Evolutionary conservation across 2,888 invertebrate species (phyloP), one percentile per base, ranked within the genome.

Genomic region (Phrixothrix hirtus): DNA sequence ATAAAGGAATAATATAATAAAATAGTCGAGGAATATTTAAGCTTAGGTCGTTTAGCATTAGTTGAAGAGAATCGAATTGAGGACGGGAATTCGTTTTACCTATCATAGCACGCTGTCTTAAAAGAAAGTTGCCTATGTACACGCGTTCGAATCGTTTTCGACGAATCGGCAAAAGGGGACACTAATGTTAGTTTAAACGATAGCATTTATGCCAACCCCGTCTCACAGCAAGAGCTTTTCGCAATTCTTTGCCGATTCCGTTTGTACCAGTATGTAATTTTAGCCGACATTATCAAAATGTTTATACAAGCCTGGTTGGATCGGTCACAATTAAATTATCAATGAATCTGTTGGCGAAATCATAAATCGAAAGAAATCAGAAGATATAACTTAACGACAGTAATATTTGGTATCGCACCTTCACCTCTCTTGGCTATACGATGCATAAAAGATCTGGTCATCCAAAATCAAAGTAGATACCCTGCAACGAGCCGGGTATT

Each of bases 361-460:
- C 6, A 14, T n/a, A 7, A 5, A 16, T 1, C 4, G 3, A 2
- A 5, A 1, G 1, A 1, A 1, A n/a, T 35, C 10, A 16, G 14
- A 35, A 35, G 13, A 1, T 55, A 36, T 15, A 11, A 37, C 10
- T 7, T 56, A 17, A 42, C 34, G 11, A 43, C 47, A 5, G 32
- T 56, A 2, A 56, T 51, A 6, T 56, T 42, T 15, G 55, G 51
- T 1, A 42, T 43, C 1, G 10, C 11, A 14, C 15, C 29, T 25
- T 45, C 47, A 1, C 13, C 44, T 5, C 43, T 29, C 15, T 34
- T 52, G 21, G 48, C 47, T 7, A 39, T 43, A 15, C 21, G 35
- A 10, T 30, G 29, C 10, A 32, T 59, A 36, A 25, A 51, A 7
- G 25, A 57, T 48, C 15, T 57, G 11, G 53, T 52, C 9, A 2